Percentiles rank a stretch among this genome's conserved stretches.
Evolutionary conservation across 92 coral and sea anemone genomes (phyloP).

Genomic region (Micromussa lordhowensis): DNA sequence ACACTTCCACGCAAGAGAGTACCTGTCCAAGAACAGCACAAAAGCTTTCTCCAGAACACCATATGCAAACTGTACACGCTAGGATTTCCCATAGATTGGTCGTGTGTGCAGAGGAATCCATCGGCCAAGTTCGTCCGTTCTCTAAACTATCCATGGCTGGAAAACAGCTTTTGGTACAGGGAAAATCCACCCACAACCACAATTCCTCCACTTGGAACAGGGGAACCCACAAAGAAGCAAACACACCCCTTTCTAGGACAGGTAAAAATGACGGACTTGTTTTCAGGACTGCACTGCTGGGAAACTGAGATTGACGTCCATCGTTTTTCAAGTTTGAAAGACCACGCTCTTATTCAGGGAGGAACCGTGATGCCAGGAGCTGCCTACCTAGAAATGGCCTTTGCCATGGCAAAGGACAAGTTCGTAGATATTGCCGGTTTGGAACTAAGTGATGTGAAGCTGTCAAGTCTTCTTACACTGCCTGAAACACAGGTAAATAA

Average conservation of each 20-base stretch:
- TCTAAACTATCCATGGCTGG: slow-evolving; percentile 75
- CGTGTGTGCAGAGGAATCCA: slow-evolving; percentile 56
- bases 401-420: slow-evolving; percentile 83
- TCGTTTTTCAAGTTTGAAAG: slow-evolving; percentile 75
- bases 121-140: slow-evolving; percentile 69
- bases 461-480: slow-evolving; percentile 75
- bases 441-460: slow-evolving; percentile 32
- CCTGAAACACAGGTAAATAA: slow-evolving; percentile 63
- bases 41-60: slow-evolving; percentile 79
- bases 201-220: slow-evolving; percentile 1
- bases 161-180: slow-evolving; percentile 58
- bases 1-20: slow-evolving; percentile 79
- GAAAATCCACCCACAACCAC: background rate
- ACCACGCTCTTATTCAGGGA: slow-evolving; percentile 81
- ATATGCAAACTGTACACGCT: slow-evolving; percentile 67
- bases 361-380: slow-evolving; percentile 91
- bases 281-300: slow-evolving; percentile 86
- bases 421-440: slow-evolving; percentile 45
- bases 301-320: slow-evolving; percentile 84
- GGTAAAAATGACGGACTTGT: slow-evolving; percentile 61
- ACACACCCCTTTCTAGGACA: slow-evolving; percentile 72
- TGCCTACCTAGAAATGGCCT: slow-evolving; percentile 83
- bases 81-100: slow-evolving; percentile 83
- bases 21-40: slow-evolving; percentile 70
- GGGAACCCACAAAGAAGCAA: background rate